phyloP scores from a whole-genome alignment of 2,113 vertebrate genomes.

The Chaetura pelagica region DNA sequence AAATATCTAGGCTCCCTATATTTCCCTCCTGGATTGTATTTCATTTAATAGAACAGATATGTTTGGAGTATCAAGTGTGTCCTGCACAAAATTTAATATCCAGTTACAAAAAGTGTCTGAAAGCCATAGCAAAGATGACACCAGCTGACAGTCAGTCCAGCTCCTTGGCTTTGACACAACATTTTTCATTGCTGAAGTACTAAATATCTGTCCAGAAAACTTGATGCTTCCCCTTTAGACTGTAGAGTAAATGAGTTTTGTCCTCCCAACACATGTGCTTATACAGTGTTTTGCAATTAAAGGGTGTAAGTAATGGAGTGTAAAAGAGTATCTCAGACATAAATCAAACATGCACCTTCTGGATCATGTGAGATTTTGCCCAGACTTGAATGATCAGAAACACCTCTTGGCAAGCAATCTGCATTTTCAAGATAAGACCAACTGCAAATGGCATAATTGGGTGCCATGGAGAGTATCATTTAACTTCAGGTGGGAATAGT shows the following conservation, averaged over 20 bases:
- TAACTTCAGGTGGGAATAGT: not conserved
- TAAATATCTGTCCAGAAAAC: not conserved
- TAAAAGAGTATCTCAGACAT: not conserved
- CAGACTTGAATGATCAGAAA: not conserved
- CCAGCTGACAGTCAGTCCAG: not conserved
- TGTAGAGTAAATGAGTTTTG: not conserved
- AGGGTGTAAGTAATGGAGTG: not conserved
- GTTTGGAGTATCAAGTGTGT: not conserved
- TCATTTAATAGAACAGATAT: not conserved
- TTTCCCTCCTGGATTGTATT: not conserved
- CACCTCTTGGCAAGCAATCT: not conserved
- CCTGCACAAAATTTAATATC: not conserved
- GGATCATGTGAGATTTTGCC: not conserved
- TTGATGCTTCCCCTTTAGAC: not conserved
- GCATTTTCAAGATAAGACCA: not conserved
- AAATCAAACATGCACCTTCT: not conserved
- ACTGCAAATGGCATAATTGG: not conserved
- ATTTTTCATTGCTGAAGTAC: not conserved
- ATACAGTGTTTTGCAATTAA: not conserved
- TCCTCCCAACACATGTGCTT: not conserved
- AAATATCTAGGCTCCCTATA: not conserved
- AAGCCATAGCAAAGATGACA: not conserved
- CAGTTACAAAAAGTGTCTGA: not conserved
- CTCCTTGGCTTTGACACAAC: not conserved
- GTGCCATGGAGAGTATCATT: not conserved